Conservation (phyloP, 2,797 vertebrate genomes). For the Brachyrhaphis roseni region DNA sequence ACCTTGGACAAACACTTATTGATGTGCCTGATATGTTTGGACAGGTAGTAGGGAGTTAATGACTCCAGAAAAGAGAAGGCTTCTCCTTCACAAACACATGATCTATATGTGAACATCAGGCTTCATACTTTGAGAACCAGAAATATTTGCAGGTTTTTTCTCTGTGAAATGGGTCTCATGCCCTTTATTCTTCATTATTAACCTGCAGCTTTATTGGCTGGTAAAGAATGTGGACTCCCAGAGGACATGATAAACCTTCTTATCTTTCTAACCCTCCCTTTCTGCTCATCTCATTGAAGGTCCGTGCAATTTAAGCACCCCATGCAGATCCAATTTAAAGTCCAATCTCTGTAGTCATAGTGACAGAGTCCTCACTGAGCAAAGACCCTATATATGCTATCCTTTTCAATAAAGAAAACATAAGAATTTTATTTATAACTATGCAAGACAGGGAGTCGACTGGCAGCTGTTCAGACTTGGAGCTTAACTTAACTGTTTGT, state of each 20-base stretch:
- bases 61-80: not conserved
- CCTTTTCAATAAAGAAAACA: not conserved
- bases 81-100: not conserved
- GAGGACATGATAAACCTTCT: slow-evolving; percentile 36
- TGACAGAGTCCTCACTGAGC: not conserved
- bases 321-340: slow-evolving; percentile 33
- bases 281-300: slow-evolving; percentile 13
- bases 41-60: not conserved
- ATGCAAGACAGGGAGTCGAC: not conserved
- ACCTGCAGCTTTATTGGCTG: slow-evolving; percentile 33
- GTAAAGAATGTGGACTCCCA: slow-evolving; percentile 31
- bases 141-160: not conserved
- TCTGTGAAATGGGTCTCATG: not conserved
- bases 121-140: slow-evolving; percentile 1
- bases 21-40: not conserved
- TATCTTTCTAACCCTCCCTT: slow-evolving; percentile 27
- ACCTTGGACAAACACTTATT: not conserved
- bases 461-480: not conserved
- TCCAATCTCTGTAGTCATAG: slow-evolving; percentile 26
- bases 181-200: slow-evolving; percentile 31
- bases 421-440: not conserved
- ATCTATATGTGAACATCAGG: not conserved
- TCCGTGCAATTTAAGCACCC: slow-evolving; percentile 14
- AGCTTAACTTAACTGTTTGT: not conserved
- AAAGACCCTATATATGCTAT: not conserved